phyloP scores from a whole-genome alignment of 1,140 invertebrate genomes.

The Heliconius himera region DNA sequence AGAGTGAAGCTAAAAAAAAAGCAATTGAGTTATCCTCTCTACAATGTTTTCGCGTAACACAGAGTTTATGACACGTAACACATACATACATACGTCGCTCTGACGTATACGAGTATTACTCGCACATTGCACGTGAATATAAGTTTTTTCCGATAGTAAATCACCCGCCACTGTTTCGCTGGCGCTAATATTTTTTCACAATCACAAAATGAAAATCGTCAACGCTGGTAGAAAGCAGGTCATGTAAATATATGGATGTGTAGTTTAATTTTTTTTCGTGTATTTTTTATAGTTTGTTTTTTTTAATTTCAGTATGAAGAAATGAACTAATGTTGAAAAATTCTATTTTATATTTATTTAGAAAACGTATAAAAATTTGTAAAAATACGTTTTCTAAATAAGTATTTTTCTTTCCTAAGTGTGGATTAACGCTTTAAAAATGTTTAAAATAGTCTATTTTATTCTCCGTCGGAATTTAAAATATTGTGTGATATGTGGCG shows the following conservation, averaged over 20 bases:
- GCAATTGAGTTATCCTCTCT: not conserved
- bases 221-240: not conserved
- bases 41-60: not conserved
- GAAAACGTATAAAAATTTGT: no score
- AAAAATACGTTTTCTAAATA: no score
- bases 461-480: no score
- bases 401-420: no score
- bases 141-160: conserved; percentile 21
- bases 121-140: conserved; percentile 2
- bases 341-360: no score
- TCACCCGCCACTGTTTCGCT: conserved; percentile 25
- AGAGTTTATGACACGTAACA: not conserved
- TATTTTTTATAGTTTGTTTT: not conserved
- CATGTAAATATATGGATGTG: not conserved
- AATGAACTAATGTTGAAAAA: no score
- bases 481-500: no score
- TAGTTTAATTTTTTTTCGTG: not conserved
- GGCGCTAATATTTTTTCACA: conserved; percentile 25
- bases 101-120: conserved; percentile 6
- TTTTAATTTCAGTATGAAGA: not conserved
- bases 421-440: no score
- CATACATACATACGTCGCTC: not conserved
- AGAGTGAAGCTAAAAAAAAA: not conserved
- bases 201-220: conserved; percentile 25
- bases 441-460: no score